Conservation (phyloP, 2,797 vertebrate genomes). For the Chrosomus eos region DNA sequence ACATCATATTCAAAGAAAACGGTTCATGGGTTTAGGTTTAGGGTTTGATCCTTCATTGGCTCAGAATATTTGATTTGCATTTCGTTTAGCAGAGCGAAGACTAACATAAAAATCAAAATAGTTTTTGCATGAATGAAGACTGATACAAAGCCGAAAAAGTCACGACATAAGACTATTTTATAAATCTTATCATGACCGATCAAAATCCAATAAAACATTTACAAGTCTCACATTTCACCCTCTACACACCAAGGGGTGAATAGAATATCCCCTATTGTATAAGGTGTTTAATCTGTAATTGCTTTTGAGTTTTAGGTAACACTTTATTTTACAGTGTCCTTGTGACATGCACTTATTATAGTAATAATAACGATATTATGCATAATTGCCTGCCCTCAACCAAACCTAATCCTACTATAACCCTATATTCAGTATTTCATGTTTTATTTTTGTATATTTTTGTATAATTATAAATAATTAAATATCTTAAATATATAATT, state of each 20-base stretch:
- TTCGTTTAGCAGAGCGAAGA: background rate
- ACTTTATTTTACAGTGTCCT: too few relatives aligned
- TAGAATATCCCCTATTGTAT: slow-evolving; percentile 4
- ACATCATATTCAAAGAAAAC: background rate
- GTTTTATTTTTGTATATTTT: too few relatives aligned
- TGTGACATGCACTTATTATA: too few relatives aligned
- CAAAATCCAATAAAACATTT: slow-evolving; percentile 43
- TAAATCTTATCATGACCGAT: slow-evolving; percentile 10
- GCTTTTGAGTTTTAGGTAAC: background rate
- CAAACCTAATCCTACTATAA: too few relatives aligned
- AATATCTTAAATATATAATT: too few relatives aligned
- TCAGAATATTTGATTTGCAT: slow-evolving; percentile 1
- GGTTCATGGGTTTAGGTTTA: background rate
- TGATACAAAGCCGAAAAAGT: background rate
- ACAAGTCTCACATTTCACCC: slow-evolving; percentile 39
- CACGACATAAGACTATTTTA: slow-evolving; percentile 19
- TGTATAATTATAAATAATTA: too few relatives aligned
- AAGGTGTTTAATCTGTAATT: slow-evolving; percentile 41
- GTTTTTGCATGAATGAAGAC: background rate
- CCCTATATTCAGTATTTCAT: background rate
- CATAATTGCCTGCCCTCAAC: too few relatives aligned
- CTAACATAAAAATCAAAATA: background rate
- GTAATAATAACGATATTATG: too few relatives aligned
- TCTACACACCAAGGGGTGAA: slow-evolving; percentile 29
- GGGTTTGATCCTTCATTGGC: background rate